Evolutionary conservation across 2,797 vertebrate genomes (phyloP).

Genomic region (Lates japonicus): DNA sequence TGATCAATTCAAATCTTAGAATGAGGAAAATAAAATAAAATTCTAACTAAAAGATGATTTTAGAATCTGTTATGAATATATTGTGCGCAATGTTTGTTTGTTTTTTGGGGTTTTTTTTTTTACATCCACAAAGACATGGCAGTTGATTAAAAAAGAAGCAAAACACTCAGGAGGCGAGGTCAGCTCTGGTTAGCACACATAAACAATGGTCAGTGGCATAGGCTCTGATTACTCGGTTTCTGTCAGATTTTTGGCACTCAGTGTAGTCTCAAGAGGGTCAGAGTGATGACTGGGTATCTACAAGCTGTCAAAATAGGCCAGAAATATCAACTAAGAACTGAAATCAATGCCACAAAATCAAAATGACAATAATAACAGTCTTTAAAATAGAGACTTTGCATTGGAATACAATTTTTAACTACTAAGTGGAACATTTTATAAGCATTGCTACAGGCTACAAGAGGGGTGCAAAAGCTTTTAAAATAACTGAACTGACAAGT

Average conservation of each 20-base stretch:
- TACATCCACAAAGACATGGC: background rate
- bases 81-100: background rate
- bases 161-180: conserved; percentile 43
- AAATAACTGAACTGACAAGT: background rate
- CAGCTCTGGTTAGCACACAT: conserved; percentile 55
- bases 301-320: conserved; percentile 66
- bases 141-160: conserved; percentile 4
- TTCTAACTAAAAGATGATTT: background rate
- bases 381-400: conserved; percentile 17
- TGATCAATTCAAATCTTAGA: background rate
- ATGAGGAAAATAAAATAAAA: background rate
- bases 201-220: conserved; percentile 50
- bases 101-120: background rate
- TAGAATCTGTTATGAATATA: background rate
- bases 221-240: conserved; percentile 67
- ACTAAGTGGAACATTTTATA: background rate
- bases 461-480: background rate
- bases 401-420: background rate
- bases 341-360: conserved; percentile 60
- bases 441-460: background rate
- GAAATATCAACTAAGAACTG: conserved; percentile 56
- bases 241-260: conserved; percentile 61
- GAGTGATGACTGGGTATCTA: conserved; percentile 62
- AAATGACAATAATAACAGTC: conserved; percentile 46
- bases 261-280: conserved; percentile 62